These are phyloP conservation scores for Pocota personata DNA, from an alignment of 2,888 invertebrate genomes.

Conservation along the genomic window DNA sequence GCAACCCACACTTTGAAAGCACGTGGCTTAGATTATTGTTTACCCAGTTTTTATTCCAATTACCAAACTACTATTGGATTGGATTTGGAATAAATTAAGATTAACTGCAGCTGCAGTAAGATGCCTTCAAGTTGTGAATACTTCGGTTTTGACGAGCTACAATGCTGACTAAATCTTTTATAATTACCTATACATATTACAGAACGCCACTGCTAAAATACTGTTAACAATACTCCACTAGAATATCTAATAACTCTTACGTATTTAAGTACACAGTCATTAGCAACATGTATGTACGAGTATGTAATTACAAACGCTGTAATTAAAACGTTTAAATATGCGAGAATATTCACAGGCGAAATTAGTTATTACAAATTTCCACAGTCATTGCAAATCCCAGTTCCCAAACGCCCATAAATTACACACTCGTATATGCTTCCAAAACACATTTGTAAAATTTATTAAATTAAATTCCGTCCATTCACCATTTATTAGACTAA, in stretches of 20 bases:
- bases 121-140: too few species aligned
- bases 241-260: neutral
- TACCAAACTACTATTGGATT: too few species aligned
- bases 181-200: too few species aligned
- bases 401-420: neutral
- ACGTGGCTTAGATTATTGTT: too few species aligned
- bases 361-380: neutral
- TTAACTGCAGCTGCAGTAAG: too few species aligned
- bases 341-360: neutral
- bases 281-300: too few species aligned
- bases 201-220: neutral
- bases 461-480: neutral
- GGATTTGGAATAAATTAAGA: too few species aligned
- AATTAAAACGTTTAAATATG: conserved; percentile 6
- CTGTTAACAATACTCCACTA: neutral
- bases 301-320: neutral
- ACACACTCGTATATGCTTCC: too few species aligned
- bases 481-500: neutral
- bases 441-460: neutral
- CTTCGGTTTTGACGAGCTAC: too few species aligned
- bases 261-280: neutral
- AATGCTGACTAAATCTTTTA: neutral
- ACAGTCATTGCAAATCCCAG: neutral
- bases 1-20: too few species aligned
- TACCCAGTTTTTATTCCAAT: too few species aligned